These are phyloP conservation scores for Eubasilissa regina DNA, from an alignment of 1,140 invertebrate species.

Conservation along the genomic window DNA sequence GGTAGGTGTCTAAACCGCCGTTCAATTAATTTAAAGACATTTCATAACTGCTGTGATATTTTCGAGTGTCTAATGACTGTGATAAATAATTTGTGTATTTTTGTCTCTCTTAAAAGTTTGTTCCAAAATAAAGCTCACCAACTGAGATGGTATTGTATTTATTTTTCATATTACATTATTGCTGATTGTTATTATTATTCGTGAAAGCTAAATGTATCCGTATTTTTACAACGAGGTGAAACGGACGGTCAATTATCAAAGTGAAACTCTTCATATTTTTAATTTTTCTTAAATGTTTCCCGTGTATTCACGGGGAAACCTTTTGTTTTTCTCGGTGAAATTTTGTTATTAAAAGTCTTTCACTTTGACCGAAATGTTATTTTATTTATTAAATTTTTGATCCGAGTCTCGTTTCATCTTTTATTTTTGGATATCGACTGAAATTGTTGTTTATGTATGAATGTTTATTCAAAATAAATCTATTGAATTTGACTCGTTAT, in stretches of 20 bases:
- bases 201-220: neutral
- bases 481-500: neutral
- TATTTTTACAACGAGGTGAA: constrained; percentile 14
- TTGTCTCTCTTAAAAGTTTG: constrained; percentile 28
- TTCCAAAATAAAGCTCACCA: constrained; percentile 33
- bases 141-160: constrained; percentile 43
- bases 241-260: neutral
- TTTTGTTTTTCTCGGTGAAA: neutral
- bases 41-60: constrained; percentile 18
- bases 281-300: too few species aligned
- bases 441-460: neutral
- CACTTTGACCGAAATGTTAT: neutral
- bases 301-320: too few species aligned
- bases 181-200: too few species aligned
- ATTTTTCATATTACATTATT: constrained; percentile 22
- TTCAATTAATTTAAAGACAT: constrained; percentile 36
- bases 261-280: constrained; percentile 1
- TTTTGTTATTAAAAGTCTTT: neutral
- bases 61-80: constrained; percentile 21
- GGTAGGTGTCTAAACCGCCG: constrained; percentile 69
- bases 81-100: constrained; percentile 35
- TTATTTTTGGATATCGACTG: neutral
- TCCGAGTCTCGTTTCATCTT: neutral
- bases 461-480: constrained; percentile 17
- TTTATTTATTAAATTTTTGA: neutral